Percentiles rank a stretch among this genome's conserved stretches.
These are phyloP conservation scores for Arctocebus calabarensis DNA, from an alignment of 2,797 vertebrate species.

Conservation along the genomic window DNA sequence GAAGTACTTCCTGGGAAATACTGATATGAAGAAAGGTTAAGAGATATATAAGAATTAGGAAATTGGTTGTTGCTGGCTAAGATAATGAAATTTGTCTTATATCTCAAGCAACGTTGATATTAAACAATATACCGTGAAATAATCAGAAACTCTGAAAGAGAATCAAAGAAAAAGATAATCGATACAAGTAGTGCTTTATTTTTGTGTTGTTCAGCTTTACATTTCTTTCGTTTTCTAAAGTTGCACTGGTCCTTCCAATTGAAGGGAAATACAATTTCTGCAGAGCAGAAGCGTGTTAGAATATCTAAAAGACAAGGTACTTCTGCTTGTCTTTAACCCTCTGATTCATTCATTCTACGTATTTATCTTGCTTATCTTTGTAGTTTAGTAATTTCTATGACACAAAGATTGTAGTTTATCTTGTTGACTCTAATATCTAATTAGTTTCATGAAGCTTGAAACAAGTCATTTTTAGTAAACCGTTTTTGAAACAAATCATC, in stretches of 20 bases:
- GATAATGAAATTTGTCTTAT: background rate
- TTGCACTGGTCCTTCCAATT: background rate
- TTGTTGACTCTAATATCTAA: conserved; percentile 18
- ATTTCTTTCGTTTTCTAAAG: conserved; percentile 27
- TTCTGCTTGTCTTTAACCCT: background rate
- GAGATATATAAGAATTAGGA: background rate
- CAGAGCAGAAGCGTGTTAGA: background rate
- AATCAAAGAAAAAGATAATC: background rate
- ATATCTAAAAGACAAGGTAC: background rate
- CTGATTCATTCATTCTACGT: background rate
- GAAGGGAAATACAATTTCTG: background rate
- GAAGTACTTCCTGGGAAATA: background rate
- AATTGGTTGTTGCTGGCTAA: background rate
- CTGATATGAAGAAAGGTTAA: background rate
- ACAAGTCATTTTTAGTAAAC: conserved; percentile 31
- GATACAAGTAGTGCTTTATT: background rate
- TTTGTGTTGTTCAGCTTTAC: background rate
- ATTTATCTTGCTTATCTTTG: conserved; percentile 6
- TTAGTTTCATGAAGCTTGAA: conserved; percentile 60
- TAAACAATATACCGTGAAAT: background rate
- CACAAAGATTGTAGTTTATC: background rate
- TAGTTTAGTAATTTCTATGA: conserved; percentile 7
- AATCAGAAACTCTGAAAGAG: background rate
- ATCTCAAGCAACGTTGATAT: background rate
- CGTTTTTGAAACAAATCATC: conserved; percentile 21